Conservation (phyloP, 92 coral and sea anemone species). For the Chrysogorgia sp. region DNA sequence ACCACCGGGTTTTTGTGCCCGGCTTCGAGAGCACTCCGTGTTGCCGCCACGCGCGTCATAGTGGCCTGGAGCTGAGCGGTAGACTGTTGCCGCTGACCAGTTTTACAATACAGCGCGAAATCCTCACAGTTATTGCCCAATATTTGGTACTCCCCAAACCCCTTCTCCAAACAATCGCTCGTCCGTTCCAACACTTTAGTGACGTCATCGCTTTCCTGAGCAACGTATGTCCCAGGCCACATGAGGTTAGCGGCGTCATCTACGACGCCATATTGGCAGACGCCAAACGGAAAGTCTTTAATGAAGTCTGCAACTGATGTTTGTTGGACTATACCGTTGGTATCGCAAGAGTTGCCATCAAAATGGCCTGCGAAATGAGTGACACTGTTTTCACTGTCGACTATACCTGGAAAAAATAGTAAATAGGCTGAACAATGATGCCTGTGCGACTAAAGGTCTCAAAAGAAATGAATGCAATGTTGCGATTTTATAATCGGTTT, state of each 20-base stretch:
- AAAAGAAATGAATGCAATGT: too few species aligned
- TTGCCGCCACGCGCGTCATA: conserved; percentile 81
- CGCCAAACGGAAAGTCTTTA: conserved; percentile 23
- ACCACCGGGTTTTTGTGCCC: conserved; percentile 91
- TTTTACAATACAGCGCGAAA: conserved; percentile 88
- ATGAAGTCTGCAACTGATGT: background rate
- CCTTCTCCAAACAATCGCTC: conserved; percentile 67
- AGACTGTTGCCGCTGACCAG: conserved; percentile 85
- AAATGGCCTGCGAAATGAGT: conserved; percentile 26
- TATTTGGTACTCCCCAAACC: conserved; percentile 89
- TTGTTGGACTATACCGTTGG: conserved; percentile 34
- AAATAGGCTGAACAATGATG: too few species aligned
- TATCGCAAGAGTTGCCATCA: conserved; percentile 22
- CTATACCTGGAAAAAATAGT: conserved; percentile 8
- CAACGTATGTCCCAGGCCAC: conserved; percentile 71
- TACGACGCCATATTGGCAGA: conserved; percentile 12
- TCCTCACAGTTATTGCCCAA: conserved; percentile 97
- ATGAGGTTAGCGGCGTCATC: conserved; percentile 24
- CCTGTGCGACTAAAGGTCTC: too few species aligned
- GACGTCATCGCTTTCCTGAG: conserved; percentile 67
- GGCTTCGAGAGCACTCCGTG: conserved; percentile 77
- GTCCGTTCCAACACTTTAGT: conserved; percentile 72
- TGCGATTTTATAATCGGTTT: too few species aligned
- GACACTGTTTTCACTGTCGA: conserved; percentile 6
- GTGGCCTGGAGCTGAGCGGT: conserved; percentile 88